Evolutionary conservation across 2,113 vertebrate species (phyloP), one percentile per base, ranked within the genome.

Genomic region (Uria lomvia): DNA sequence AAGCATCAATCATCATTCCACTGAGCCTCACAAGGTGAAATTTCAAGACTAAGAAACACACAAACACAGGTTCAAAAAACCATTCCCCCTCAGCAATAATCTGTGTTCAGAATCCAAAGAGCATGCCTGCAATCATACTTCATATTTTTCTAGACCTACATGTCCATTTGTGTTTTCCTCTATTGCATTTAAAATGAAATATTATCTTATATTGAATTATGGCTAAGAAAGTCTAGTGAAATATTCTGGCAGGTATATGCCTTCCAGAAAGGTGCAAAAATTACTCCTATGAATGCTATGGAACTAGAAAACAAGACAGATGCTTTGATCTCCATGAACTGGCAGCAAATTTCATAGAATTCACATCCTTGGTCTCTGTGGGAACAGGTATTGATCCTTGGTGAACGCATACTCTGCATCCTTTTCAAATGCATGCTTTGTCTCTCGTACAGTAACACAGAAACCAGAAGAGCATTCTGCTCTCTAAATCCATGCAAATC

Each of bases 131-230:
- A 60, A 79, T 8, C 58, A 59, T 70, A 92, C 92, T 86, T 96
- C 70, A 4, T 95, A 90, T 94, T 96, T 97, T 97, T 98, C 66
- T 86, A 97, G 77, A 52, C 81, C 36, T 95, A 76, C 38, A 59
- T 96, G 89, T 96, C 74, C 90, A 96, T 98, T 97, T 96, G 50
- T 92, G 74, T 95, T 97, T 97, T 84, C 83, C 76, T 96, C n/a
- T 93, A 70, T 55, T 74, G 40, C 40, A 83, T 62, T 94, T 97
- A 95, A 97, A 97, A 94, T 96, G 68, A 97, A 96, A 91, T 98
- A 96, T 80, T 96, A 53, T n/a, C 17, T 90, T 78, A 74, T n/a
- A 63, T 66, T 90, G 42, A 67, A 85, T 92, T 91, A 96, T 52
- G 21, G 43, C 52, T 95, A 91, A 70, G 43, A 94, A 91, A 26